Base-by-base conservation (phyloP, 2,113 vertebrate species). In the Calyptommatus sinebrachiatus region DNA sequence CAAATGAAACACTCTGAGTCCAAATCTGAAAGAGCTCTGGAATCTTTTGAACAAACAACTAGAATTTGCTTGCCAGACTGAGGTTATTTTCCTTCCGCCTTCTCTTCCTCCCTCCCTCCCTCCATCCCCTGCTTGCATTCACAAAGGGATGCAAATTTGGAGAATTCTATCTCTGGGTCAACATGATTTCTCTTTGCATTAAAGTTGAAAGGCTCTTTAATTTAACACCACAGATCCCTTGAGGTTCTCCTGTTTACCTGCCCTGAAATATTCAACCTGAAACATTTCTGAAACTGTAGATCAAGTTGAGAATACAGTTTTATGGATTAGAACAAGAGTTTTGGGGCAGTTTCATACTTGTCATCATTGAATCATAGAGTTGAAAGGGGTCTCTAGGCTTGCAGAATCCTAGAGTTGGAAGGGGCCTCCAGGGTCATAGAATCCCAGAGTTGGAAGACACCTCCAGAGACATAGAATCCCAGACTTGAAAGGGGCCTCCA, bases 41-140 rank as follows among this genome's bases (percentile, higher is more conserved):
- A 81, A 76, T 70, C 73, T 48, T 81, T 81, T 81, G 53, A 81
- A 76, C 72, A 76, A 76, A 81, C 73, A 71, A 28, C 77, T 62
- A 76, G 70, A 66, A 70, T 76, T 75, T 69, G 65, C 28, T 16
- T 76, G 29, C 53, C 29, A 41, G 53, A 29, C 14, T 14, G 65
- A 29, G 60, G 26, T 29, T 46, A 41, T 41, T 81, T 75, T 73
- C 65, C n/a, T 79, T 31, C 50, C 65, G 8, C 61, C 50, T 73
- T 7, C 63, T 28, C 16, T 16, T 4, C 12, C 11, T 45, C 12
- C 1, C 0, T 79, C 9, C 29, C 16, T 16, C 16, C 12, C 11
- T 45, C 12, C 1, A 0, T 79, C 9, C 29, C 35, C 22, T 5
- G 5, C 35, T 18, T 65, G 50, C 26, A 35, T n/a, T 22, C 45